Evolutionary conservation across 2,888 invertebrate genomes (phyloP).

Genomic region (Agonopterix heracliana): DNA sequence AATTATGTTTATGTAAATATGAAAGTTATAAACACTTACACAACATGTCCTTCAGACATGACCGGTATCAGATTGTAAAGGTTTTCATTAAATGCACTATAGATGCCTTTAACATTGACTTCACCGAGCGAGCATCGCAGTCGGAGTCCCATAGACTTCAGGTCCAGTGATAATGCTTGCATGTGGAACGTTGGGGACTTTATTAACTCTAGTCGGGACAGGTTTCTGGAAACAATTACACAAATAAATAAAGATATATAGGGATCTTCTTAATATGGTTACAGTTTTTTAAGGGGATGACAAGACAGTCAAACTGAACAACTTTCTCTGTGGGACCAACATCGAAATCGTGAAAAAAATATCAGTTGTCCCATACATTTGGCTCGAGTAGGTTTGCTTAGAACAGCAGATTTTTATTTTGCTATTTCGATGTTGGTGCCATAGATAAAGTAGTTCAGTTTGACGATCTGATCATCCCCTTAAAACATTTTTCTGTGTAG

Average conservation of each 20-base stretch:
- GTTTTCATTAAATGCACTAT: constrained; percentile 68
- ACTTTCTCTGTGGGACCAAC: too few relatives aligned
- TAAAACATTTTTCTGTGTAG: too few relatives aligned
- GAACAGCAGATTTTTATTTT: too few relatives aligned
- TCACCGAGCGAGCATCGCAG: constrained; percentile 63
- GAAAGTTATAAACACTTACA: constrained; percentile 43
- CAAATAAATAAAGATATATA: neutral
- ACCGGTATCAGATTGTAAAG: constrained; percentile 66
- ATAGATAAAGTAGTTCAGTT: too few relatives aligned
- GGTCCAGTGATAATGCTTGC: constrained; percentile 52
- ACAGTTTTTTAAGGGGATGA: too few relatives aligned
- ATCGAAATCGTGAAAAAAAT: too few relatives aligned
- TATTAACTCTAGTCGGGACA: constrained; percentile 54
- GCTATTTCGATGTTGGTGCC: too few relatives aligned
- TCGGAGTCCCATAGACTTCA: constrained; percentile 58
- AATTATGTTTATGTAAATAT: neutral
- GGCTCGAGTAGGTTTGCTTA: too few relatives aligned
- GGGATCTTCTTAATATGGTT: too few relatives aligned
- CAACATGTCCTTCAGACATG: constrained; percentile 64
- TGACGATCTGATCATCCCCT: too few relatives aligned
- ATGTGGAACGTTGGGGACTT: constrained; percentile 64
- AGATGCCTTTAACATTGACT: constrained; percentile 59
- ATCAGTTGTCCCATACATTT: too few relatives aligned
- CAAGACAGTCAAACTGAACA: too few relatives aligned
- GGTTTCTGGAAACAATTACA: constrained; percentile 41